Base-by-base conservation (phyloP, 1,140 invertebrate species). In the Akabosia matsudoensis region DNA sequence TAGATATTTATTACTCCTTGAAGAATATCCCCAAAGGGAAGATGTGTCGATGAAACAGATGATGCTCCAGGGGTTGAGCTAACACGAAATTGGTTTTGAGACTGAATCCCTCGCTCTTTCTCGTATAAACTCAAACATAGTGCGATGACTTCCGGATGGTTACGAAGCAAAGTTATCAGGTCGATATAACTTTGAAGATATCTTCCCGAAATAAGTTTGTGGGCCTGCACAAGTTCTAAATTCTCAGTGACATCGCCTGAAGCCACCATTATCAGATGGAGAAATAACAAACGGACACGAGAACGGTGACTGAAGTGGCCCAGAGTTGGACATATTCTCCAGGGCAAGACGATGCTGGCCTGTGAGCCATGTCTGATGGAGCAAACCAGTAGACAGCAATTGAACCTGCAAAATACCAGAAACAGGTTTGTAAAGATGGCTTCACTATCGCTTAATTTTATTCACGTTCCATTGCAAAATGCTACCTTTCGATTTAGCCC, bases 341-440 rank as follows among this genome's bases (percentile, higher is more conserved):
- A 97, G 86, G 84, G 94, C 94, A 37, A 92, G 88, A 78, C 93
- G 89, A 84, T 97, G 94, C 84, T 96, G 93, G 1, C 92, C 90
- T 56, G 92, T 93, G 74, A 97, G 90, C 93, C 95, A 97, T 33
- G 94, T 91, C 79, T 92, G 88, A 84, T 96, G 91, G 30, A 89
- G 88, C n/a, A 92, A 84, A 45, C 88, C 85, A 73, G 90, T 89
- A 0, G 89, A 90, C 33, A 88, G 83, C 67, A 86, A 86, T 34
- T 88, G 83, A 22, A 91, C 89, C 89, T 90, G 52, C 10, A 22
- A 82, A 75, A 24, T 74, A 76, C 72, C 34, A 70, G 37, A 28
- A 14, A 61, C 24, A 0, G 16, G 4, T 31, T 34, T 34, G 76
- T 31, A 78, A 16, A 72, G 18, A 28, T 33, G 31, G n/a, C 26